Conservation (phyloP, 2,888 invertebrate genomes). For the Trichogramma evanescens region DNA sequence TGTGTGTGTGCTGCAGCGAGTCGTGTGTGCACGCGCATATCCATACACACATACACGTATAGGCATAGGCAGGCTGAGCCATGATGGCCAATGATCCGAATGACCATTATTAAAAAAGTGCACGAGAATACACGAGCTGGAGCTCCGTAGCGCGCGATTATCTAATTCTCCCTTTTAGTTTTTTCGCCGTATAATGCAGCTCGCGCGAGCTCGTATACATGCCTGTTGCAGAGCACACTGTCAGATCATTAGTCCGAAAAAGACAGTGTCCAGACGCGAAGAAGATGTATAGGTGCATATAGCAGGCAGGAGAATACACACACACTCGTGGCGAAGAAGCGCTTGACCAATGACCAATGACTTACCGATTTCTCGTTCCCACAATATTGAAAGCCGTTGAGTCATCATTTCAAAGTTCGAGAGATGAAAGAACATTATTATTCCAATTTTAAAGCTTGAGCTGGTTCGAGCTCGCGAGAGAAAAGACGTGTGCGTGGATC, state of each 20-base stretch:
- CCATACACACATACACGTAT: too few relatives aligned
- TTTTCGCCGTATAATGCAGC: neutral
- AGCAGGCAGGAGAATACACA: conserved; percentile 11
- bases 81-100: too few relatives aligned
- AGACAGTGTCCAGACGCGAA: conserved; percentile 11
- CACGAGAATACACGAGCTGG: too few relatives aligned
- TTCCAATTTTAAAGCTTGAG: conserved; percentile 45
- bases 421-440: conserved; percentile 45
- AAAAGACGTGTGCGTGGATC: conserved; percentile 3
- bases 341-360: conserved; percentile 26
- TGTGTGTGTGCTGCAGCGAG: too few relatives aligned
- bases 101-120: too few relatives aligned
- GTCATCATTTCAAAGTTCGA: conserved; percentile 44
- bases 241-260: conserved; percentile 24
- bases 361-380: conserved; percentile 41
- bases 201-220: neutral
- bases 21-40: too few relatives aligned
- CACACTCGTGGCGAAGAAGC: conserved; percentile 22
- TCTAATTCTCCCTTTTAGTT: conserved; percentile 1
- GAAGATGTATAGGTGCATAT: conserved; percentile 3
- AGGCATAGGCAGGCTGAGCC: too few relatives aligned
- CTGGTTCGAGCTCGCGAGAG: conserved; percentile 7
- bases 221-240: neutral
- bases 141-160: conserved; percentile 1
- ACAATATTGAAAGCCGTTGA: conserved; percentile 46